Evolutionary conservation across 2,797 vertebrate genomes (phyloP), one percentile per base, ranked within the genome.

Genomic region (Cyclopterus lumpus): DNA sequence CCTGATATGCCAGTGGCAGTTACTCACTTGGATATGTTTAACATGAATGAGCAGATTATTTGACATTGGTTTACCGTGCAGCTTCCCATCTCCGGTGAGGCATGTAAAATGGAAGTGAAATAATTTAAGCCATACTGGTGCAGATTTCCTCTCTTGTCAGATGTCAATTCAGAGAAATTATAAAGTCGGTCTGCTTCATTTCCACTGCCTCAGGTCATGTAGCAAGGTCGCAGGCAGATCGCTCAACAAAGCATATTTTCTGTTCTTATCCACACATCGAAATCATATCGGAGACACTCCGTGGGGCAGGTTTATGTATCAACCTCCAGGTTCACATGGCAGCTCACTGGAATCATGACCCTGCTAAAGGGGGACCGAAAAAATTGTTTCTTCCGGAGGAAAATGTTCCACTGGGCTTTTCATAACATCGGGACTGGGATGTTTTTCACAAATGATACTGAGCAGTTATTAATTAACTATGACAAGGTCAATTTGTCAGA

Each of bases 51-150:
- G 61, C 40, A 80, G 73, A 88, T 91, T 62, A 75, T 83, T 67
- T 85, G 81, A 89, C 84, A 81, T 89, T 80, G 89, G 73, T 89
- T 84, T 87, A 88, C 77, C 77, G 64, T 84, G 79, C 73, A 83
- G 86, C 79, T 85, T 91, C 87, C 84, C 67, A 59, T 89, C 72
- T 88, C 77, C 66, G 80, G 75, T 40, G 79, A 89, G 81, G 73
- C 85, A 77, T 90, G 82, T 87, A 90, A 92, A 88, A 89, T 90
- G 91, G 89, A 93, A 90, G 89, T 89, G 78, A 88, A 92, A 86
- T 91, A 89, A 91, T 90, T 87, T 84, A 84, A 91, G 74, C 85
- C 90, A 88, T 77, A 80, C 87, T 73, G 64, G 71, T 57, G 26
- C 66, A 68, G 57, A 89, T 91, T 93, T 92, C 87, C 84, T 92